Conservation (phyloP, 1,140 invertebrate genomes). For the Atta cephalotes region DNA sequence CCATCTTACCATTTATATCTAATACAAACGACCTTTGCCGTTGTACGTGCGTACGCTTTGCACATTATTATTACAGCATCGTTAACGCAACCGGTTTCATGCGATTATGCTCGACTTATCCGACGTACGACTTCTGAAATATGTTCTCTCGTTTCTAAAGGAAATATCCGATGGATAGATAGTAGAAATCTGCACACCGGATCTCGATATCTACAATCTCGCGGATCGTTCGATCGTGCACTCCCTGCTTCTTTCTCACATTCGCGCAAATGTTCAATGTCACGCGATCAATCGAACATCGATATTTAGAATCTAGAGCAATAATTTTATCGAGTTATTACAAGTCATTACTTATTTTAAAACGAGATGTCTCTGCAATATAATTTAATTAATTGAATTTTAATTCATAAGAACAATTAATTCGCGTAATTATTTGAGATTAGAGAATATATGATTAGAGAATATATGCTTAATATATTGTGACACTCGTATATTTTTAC, state of each 20-base stretch:
- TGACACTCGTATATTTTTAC: not conserved
- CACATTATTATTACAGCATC: slow-evolving; percentile 63
- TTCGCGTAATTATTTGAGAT: not conserved
- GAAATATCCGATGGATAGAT: slow-evolving; percentile 56
- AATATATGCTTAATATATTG: not conserved
- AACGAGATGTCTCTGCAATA: not conserved
- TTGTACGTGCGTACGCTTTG: slow-evolving; percentile 24
- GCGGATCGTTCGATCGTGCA: not conserved
- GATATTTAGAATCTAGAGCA: slow-evolving; percentile 21
- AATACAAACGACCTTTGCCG: slow-evolving; percentile 62
- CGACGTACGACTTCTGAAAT: slow-evolving; percentile 26
- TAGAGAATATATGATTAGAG: not conserved
- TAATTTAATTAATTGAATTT: slow-evolving; percentile 15
- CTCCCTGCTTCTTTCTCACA: slow-evolving; percentile 15
- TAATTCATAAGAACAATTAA: not conserved
- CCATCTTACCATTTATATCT: slow-evolving; percentile 12
- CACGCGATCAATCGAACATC: slow-evolving; percentile 38
- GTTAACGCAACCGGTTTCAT: slow-evolving; percentile 67
- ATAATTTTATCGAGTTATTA: not conserved
- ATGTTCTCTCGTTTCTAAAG: slow-evolving; percentile 29
- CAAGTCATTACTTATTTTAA: not conserved
- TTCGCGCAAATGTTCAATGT: slow-evolving; percentile 41
- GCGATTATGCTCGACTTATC: slow-evolving; percentile 63
- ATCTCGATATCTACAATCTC: slow-evolving; percentile 43
- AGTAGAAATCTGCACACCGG: slow-evolving; percentile 47